Evolutionary conservation across 2,888 invertebrate species (phyloP), one percentile per base, ranked within the genome.

Genomic region (Brenthis ino): DNA sequence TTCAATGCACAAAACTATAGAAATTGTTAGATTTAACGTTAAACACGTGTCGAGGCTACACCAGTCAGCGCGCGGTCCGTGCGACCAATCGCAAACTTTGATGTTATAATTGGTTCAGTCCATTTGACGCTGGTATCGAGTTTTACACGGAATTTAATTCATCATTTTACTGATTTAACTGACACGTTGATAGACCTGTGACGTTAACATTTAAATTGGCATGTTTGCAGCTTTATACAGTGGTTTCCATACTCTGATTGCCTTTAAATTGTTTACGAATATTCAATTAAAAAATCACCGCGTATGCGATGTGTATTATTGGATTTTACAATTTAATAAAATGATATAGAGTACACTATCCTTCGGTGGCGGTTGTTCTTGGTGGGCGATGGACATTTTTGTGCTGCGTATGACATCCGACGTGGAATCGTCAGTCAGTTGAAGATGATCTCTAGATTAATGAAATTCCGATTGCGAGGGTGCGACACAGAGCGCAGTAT

Each of bases 91-190:
- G 66, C 64, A 54, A 70, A 71, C 64, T 76, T 75, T 78, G 79
- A 82, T 84, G 80, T 82, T 82, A 84, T 83, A 85, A 87, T 86
- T 84, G 80, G 82, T 79, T 77, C 69, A 78, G 72, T 73, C 77
- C 73, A 76, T 75, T 79, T 76, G 77, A 73, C 76, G 78, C 75
- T 79, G 74, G 76, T 79, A 80, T 73, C 77, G 76, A 79, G 77
- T 82, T 83, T 83, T 81, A 82, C 79, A 77, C 75, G 73, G 74
- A 79, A 84, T 86, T 85, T 82, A 83, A 86, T 85, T 82, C 80
- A 82, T 85, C 81, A 86, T 83, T 83, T 83, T 76, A 75, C 76
- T 75, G 78, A 79, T 80, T 80, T 81, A 80, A 82, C 81, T 79
- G 81, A 81, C 84, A 76, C 77, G 78, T 79, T 82, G 84, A 82